A percentile compares a stretch with the other conserved stretches of the same genome.
Evolutionary conservation across 1,140 invertebrate genomes (phyloP).

Genomic region (Papilio aristodemus): DNA sequence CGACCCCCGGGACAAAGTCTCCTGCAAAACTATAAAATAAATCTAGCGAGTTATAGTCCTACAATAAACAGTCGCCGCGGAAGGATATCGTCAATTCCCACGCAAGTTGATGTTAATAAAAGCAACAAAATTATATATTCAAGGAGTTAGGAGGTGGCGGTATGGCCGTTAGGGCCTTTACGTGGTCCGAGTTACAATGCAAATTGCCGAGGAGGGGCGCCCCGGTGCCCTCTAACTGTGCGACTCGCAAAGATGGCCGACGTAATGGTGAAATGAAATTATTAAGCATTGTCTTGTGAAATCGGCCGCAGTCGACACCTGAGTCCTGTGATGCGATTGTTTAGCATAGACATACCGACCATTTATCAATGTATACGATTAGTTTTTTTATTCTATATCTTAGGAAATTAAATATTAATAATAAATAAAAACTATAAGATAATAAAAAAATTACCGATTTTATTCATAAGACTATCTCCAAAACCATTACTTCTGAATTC

Average conservation of each 20-base stretch:
- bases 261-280: constrained; percentile 80
- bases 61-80: constrained; percentile 77
- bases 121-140: constrained; percentile 81
- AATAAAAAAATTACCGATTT: neutral
- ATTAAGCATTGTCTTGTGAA: constrained; percentile 80
- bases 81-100: constrained; percentile 78
- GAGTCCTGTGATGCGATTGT: constrained; percentile 57
- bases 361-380: neutral
- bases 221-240: constrained; percentile 77
- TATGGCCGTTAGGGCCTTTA: constrained; percentile 75
- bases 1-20: constrained; percentile 70
- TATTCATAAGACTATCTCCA: neutral
- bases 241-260: constrained; percentile 78
- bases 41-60: constrained; percentile 77
- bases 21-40: constrained; percentile 75
- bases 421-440: neutral
- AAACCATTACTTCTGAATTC: neutral
- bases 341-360: constrained; percentile 61
- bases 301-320: constrained; percentile 79
- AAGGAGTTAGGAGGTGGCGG: constrained; percentile 77
- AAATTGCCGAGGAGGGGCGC: constrained; percentile 76
- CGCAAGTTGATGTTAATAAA: constrained; percentile 79
- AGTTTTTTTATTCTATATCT: too few relatives aligned
- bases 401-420: too few relatives aligned
- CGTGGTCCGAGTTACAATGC: constrained; percentile 79